phyloP scores from a whole-genome alignment of 2,797 vertebrate genomes.

The Ptychadena robeensis region DNA sequence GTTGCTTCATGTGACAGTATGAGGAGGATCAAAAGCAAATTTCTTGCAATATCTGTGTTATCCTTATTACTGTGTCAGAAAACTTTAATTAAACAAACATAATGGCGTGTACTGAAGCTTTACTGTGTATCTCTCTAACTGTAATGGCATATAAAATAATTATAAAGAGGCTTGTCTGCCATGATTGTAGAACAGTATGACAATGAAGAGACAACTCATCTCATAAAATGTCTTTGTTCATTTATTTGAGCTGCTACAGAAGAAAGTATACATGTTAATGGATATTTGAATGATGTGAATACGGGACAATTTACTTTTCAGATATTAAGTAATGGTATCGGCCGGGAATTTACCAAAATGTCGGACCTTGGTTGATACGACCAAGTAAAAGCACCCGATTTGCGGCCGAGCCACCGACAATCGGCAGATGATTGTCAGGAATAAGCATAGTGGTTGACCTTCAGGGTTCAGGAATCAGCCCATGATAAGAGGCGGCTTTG shows the following conservation, averaged over 20 bases:
- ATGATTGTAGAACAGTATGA: conserved; percentile 20
- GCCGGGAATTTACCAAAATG: too few relatives aligned
- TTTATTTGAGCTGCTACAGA: background rate
- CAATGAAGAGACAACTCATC: background rate
- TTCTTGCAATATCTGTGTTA: background rate
- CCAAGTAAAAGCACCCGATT: too few relatives aligned
- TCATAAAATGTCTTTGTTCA: background rate
- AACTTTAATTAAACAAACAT: conserved; percentile 21
- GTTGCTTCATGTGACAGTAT: background rate
- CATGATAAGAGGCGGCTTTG: too few relatives aligned
- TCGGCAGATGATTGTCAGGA: too few relatives aligned
- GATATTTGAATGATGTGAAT: too few relatives aligned
- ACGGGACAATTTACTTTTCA: background rate
- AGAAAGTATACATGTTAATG: too few relatives aligned
- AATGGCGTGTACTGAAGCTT: conserved; percentile 1
- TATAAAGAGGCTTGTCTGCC: background rate
- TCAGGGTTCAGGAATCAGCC: too few relatives aligned
- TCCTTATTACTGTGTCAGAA: background rate
- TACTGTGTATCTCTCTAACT: background rate
- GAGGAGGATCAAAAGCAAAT: conserved; percentile 3
- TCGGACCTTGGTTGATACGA: too few relatives aligned
- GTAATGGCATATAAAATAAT: conserved; percentile 4
- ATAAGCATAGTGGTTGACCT: too few relatives aligned
- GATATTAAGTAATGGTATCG: too few relatives aligned
- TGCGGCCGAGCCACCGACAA: too few relatives aligned